Conservation (phyloP, 2,797 vertebrate species). For the Diplodus puntazzo region DNA sequence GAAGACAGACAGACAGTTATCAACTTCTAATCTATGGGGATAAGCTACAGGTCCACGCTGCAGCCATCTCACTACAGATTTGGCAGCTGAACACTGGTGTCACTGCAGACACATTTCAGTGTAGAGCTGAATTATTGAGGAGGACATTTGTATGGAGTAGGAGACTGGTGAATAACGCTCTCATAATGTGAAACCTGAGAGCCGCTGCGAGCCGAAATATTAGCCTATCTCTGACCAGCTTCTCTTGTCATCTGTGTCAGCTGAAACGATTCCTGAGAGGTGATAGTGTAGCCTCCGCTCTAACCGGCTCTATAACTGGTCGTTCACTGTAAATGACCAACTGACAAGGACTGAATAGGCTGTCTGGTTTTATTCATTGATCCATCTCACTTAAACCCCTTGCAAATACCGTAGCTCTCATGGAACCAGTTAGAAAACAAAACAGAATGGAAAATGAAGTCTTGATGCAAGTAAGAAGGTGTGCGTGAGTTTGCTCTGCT, state of each 20-base stretch:
- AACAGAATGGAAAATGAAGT: conserved; percentile 2
- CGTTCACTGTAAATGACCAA: conserved; percentile 35
- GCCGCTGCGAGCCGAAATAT: conserved; percentile 52
- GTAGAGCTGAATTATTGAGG: conserved; percentile 77
- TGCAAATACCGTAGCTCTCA: conserved; percentile 16
- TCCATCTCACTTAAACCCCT: conserved; percentile 23
- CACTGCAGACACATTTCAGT: conserved; percentile 57
- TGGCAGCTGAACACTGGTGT: conserved; percentile 53
- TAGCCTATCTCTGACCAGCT: conserved; percentile 67
- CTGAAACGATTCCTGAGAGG: conserved; percentile 47
- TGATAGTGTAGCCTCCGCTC: conserved; percentile 28
- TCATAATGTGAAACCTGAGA: conserved; percentile 76
- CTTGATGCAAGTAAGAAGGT: neutral
- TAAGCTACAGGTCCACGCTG: conserved; percentile 17
- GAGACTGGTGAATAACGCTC: conserved; percentile 74
- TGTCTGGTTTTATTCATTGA: conserved; percentile 15
- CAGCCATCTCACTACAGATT: conserved; percentile 16
- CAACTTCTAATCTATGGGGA: conserved; percentile 32
- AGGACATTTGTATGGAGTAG: conserved; percentile 78
- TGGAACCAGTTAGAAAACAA: conserved; percentile 6
- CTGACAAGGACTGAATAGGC: conserved; percentile 30
- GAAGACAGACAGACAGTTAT: conserved; percentile 44
- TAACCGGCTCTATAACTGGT: conserved; percentile 16
- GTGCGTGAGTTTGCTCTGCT: conserved; percentile 3
- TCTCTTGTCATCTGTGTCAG: conserved; percentile 62